Conservation (phyloP, 2,113 vertebrate genomes). For the Mus spicilegus region DNA sequence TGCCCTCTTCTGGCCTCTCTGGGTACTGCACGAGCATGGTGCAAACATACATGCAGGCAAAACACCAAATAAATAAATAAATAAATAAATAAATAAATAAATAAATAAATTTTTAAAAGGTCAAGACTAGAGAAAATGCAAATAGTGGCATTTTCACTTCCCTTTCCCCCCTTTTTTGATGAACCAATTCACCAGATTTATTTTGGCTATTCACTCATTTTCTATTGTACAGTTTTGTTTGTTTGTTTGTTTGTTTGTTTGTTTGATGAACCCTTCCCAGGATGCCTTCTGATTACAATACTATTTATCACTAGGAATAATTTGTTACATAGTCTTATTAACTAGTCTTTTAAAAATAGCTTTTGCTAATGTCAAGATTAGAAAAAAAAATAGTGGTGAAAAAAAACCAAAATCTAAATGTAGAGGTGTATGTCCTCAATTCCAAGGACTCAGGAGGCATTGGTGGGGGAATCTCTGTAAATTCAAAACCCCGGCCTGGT, state of each 20-base stretch:
- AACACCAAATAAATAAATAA: not conserved
- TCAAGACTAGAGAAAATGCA: not conserved
- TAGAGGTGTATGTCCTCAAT: not conserved
- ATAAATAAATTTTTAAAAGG: too few species aligned
- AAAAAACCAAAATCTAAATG: not conserved
- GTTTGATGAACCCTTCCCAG: not conserved
- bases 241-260: too few species aligned
- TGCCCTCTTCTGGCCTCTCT: not conserved
- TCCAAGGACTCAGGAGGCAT: not conserved
- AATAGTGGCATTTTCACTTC: not conserved
- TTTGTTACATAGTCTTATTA: not conserved
- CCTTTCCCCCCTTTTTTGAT: not conserved
- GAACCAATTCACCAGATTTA: not conserved
- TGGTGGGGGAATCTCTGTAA: not conserved
- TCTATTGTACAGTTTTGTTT: not conserved
- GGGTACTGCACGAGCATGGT: not conserved
- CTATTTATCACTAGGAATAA: not conserved
- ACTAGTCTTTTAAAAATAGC: not conserved
- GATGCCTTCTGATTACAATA: not conserved
- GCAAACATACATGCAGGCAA: not conserved
- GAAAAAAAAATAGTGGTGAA: not conserved
- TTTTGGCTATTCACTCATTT: not conserved
- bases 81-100: not conserved
- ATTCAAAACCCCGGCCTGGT: not conserved
- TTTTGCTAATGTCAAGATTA: constrained; percentile 9